These are phyloP conservation scores for Amblyjoppa fuscipennis DNA, from an alignment of 2,888 invertebrate genomes.

Conservation along the genomic window DNA sequence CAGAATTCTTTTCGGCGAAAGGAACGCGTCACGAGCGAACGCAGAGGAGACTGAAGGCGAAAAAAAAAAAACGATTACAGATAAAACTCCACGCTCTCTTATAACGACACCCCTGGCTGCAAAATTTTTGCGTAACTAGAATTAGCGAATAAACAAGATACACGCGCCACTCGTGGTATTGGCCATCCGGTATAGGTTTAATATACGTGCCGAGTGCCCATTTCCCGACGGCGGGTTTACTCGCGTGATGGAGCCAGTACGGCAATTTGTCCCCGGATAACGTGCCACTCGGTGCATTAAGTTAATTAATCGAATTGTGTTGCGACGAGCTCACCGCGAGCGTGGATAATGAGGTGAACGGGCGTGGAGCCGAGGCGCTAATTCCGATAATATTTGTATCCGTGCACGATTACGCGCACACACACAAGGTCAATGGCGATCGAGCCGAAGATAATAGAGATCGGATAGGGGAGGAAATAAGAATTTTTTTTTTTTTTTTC, in stretches of 20 bases:
- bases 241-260: slow-evolving; percentile 39
- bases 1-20: not conserved
- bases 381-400: slow-evolving; percentile 10
- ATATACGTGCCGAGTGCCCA: slow-evolving; percentile 37
- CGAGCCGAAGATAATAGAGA: not conserved
- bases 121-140: not conserved
- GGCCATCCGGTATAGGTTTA: not conserved
- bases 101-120: not conserved
- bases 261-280: slow-evolving; percentile 53
- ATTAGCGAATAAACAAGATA: slow-evolving; percentile 2
- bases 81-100: not conserved
- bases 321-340: slow-evolving; percentile 14
- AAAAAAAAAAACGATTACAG: not conserved
- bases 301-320: slow-evolving; percentile 65
- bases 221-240: slow-evolving; percentile 26
- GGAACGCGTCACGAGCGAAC: not conserved
- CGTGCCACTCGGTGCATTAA: slow-evolving; percentile 54
- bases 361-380: not conserved
- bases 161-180: not conserved
- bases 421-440: not conserved
- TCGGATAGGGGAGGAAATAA: not conserved
- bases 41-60: not conserved
- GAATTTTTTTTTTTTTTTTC: not conserved
- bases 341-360: slow-evolving; percentile 47
- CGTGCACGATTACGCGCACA: not conserved